Percentiles rank a stretch among this genome's conserved stretches.
These are phyloP conservation scores for Melanophora roralis DNA, from an alignment of 2,888 invertebrate genomes.

Conservation along the genomic window DNA sequence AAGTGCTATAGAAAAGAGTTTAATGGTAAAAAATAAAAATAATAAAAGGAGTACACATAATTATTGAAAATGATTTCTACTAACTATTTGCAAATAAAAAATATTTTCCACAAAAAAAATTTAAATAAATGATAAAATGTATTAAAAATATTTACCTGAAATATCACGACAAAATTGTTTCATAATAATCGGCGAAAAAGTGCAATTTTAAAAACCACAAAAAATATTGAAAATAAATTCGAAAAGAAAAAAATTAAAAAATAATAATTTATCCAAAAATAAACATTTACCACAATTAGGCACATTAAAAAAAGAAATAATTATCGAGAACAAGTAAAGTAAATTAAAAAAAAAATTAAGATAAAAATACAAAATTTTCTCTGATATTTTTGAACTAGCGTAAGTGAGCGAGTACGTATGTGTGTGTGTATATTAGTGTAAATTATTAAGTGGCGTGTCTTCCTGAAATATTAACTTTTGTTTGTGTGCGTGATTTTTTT, in stretches of 20 bases:
- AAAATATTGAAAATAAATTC: slow-evolving; percentile 13
- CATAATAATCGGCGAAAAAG: slow-evolving; percentile 45
- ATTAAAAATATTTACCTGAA: background rate
- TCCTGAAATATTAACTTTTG: slow-evolving; percentile 49
- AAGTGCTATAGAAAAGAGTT: background rate
- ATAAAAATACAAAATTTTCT: slow-evolving; percentile 30
- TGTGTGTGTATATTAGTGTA: slow-evolving; percentile 45
- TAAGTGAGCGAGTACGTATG: slow-evolving; percentile 14
- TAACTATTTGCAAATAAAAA: slow-evolving; percentile 20
- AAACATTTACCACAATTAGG: slow-evolving; percentile 18
- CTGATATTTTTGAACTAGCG: slow-evolving; percentile 15
- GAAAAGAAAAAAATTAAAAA: slow-evolving; percentile 22
- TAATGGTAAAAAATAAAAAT: slow-evolving; percentile 1
- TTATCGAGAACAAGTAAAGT: slow-evolving; percentile 13
- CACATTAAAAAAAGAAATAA: slow-evolving; percentile 16
- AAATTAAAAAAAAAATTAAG: slow-evolving; percentile 22
- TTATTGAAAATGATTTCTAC: background rate
- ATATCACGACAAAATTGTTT: slow-evolving; percentile 41
- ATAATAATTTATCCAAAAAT: slow-evolving; percentile 46
- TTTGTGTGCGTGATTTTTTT: slow-evolving; percentile 31
- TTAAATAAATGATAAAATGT: slow-evolving; percentile 1
- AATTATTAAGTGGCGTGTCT: slow-evolving; percentile 45
- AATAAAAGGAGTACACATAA: background rate
- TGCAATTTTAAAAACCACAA: slow-evolving; percentile 48
- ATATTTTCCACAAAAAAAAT: background rate